Evolutionary conservation across 2,797 vertebrate genomes (phyloP).

Genomic region (Fistularia commersonii): DNA sequence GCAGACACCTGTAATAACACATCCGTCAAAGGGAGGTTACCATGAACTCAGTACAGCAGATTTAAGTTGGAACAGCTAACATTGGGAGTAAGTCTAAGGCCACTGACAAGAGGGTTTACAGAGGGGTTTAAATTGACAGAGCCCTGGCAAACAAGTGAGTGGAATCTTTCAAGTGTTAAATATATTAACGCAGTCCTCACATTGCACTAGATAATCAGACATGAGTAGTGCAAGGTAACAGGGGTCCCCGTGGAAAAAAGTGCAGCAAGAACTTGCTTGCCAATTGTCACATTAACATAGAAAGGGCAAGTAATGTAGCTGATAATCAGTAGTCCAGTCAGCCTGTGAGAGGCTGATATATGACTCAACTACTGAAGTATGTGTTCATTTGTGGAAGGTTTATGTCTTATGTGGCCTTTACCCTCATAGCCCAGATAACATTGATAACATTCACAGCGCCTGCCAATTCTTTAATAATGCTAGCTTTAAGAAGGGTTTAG

Average conservation of each 20-base stretch:
- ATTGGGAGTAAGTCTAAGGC: slow-evolving; percentile 1
- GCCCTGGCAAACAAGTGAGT: neutral
- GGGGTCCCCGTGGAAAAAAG: slow-evolving; percentile 28
- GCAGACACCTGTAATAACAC: slow-evolving; percentile 64
- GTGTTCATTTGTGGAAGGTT: slow-evolving; percentile 65
- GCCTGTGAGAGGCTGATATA: slow-evolving; percentile 35
- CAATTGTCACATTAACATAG: slow-evolving; percentile 54
- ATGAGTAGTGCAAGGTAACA: slow-evolving; percentile 12
- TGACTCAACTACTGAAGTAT: slow-evolving; percentile 68
- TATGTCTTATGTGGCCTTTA: slow-evolving; percentile 53
- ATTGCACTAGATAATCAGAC: slow-evolving; percentile 2
- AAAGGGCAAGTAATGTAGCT: slow-evolving; percentile 47
- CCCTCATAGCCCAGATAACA: slow-evolving; percentile 46
- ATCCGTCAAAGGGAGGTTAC: slow-evolving; percentile 25
- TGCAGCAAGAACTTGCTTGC: slow-evolving; percentile 22
- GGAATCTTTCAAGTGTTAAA: too few relatives aligned
- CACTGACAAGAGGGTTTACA: neutral
- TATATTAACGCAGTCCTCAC: slow-evolving; percentile 14
- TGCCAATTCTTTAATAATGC: slow-evolving; percentile 50
- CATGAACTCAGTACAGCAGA: slow-evolving; percentile 1
- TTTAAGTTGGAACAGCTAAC: neutral
- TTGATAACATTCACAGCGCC: slow-evolving; percentile 39
- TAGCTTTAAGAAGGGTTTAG: slow-evolving; percentile 33
- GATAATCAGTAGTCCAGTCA: slow-evolving; percentile 55
- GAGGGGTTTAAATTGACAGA: slow-evolving; percentile 14